phyloP scores from a whole-genome alignment of 2,888 invertebrate species.

The Diaprepes abbreviatus region DNA sequence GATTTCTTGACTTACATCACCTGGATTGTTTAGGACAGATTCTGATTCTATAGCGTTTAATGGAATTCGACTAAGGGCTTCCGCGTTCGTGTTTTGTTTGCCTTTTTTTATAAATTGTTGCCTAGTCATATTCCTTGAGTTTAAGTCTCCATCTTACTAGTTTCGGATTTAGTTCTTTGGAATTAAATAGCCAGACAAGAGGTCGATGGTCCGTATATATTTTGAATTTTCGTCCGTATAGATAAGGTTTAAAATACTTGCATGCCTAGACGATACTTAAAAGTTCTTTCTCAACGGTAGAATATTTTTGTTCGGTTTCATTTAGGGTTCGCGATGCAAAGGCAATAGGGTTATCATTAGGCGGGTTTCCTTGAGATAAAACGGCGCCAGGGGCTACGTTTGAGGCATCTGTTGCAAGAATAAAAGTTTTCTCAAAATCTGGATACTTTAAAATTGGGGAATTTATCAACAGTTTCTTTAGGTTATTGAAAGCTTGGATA shows the following conservation, averaged over 20 bases:
- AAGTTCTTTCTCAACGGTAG: slow-evolving; percentile 53
- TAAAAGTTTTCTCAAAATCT: no score
- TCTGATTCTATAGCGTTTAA: neutral
- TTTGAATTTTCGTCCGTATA: slow-evolving; percentile 49
- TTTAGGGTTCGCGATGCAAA: no score
- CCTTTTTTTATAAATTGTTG: neutral
- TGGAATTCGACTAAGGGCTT: no score
- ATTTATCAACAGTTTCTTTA: no score
- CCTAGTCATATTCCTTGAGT: neutral
- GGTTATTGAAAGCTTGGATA: no score
- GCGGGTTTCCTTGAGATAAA: no score
- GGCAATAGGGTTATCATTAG: no score
- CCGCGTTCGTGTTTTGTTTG: neutral
- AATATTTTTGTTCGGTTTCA: slow-evolving; percentile 46
- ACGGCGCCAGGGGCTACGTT: no score
- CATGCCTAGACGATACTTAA: slow-evolving; percentile 51
- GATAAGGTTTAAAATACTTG: slow-evolving; percentile 40
- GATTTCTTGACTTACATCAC: no score
- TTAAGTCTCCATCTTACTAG: neutral
- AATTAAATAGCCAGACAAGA: slow-evolving; percentile 29
- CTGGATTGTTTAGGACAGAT: neutral
- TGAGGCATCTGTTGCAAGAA: no score
- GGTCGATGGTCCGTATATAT: slow-evolving; percentile 52
- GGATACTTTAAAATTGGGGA: no score
- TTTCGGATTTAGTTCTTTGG: neutral